Base-by-base conservation (phyloP, 2,797 vertebrate species). In the Neomorphus geoffroyi region DNA sequence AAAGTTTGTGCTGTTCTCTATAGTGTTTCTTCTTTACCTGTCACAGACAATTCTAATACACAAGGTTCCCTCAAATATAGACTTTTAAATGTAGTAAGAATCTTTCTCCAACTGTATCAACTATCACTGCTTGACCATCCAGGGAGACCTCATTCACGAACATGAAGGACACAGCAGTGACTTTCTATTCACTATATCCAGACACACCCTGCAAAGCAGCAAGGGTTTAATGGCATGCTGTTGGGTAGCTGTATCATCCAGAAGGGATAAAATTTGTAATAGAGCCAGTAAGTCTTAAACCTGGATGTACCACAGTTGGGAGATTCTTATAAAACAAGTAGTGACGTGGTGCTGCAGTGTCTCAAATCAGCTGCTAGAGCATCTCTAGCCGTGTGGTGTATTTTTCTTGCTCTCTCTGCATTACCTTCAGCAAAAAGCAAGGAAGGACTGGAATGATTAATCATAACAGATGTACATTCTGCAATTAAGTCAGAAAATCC, bases 151-250 rank as follows among this genome's bases (percentile, higher is more conserved):
- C 13, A 12, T 22, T 37, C 22, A 57, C 88, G 83, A 84, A 16
- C 32, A n/a, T 1, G 5, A 51, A 17, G 24, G 33, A 21, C 5
- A 17, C 3, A 48, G 9, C 35, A 71, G 48, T 0, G 3, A 35
- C 21, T 91, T 48, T 61, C 45, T 69, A 15, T 32, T 64, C 21
- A 11, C 4, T 18, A 7, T 19, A 46, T 46, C 21, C n/a, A 80
- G n/a, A 50, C 0, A 3, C 18, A 18, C 5, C 41, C 57, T 51
- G 41, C 23, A 37, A 67, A 84, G 32, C 13, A 58, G 57, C 32
- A 26, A 27, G 26, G 33, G 5, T 27, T 73, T 37, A 35, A 32
- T 3, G 13, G 12, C 12, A 22, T 32, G 10, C 2, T 41, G 15
- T 50, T 51, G n/a, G 2, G 6, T 28, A 10, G n/a, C 13, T 84